Conservation (phyloP, 1,140 invertebrate genomes). For the Calosoma granatense region DNA sequence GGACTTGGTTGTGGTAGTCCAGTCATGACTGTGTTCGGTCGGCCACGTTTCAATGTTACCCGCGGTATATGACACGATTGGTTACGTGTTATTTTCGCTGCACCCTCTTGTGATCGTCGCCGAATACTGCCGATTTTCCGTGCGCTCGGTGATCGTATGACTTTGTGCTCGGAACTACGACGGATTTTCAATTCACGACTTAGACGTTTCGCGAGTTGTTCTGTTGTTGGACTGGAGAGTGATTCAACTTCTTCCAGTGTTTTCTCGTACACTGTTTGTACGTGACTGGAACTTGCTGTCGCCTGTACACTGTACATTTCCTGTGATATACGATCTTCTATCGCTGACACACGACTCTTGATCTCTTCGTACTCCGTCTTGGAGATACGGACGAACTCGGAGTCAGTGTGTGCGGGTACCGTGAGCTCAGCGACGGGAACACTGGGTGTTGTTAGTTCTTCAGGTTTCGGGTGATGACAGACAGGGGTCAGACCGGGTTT, state of each 20-base stretch:
- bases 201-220: slow-evolving; percentile 56
- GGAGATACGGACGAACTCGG: slow-evolving; percentile 54
- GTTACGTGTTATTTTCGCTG: slow-evolving; percentile 24
- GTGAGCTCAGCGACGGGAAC: background rate
- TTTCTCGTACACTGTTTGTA: slow-evolving; percentile 60
- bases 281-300: slow-evolving; percentile 28
- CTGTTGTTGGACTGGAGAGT: slow-evolving; percentile 47
- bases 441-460: background rate
- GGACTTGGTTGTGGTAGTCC: slow-evolving; percentile 18
- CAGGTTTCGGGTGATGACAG: slow-evolving; percentile 17
- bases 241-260: slow-evolving; percentile 55
- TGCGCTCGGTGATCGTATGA: slow-evolving; percentile 68
- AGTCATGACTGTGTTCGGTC: slow-evolving; percentile 23
- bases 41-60: slow-evolving; percentile 24
- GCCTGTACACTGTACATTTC: slow-evolving; percentile 44
- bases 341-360: slow-evolving; percentile 56
- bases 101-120: slow-evolving; percentile 49
- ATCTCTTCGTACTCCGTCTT: slow-evolving; percentile 67
- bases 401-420: slow-evolving; percentile 23
- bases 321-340: slow-evolving; percentile 55
- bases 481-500: slow-evolving; percentile 25
- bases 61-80: slow-evolving; percentile 26
- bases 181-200: slow-evolving; percentile 64
- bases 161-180: slow-evolving; percentile 51
- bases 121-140: slow-evolving; percentile 65